phyloP scores from a whole-genome alignment of 2,113 vertebrate species.

The Cephalopholis sonnerati region DNA sequence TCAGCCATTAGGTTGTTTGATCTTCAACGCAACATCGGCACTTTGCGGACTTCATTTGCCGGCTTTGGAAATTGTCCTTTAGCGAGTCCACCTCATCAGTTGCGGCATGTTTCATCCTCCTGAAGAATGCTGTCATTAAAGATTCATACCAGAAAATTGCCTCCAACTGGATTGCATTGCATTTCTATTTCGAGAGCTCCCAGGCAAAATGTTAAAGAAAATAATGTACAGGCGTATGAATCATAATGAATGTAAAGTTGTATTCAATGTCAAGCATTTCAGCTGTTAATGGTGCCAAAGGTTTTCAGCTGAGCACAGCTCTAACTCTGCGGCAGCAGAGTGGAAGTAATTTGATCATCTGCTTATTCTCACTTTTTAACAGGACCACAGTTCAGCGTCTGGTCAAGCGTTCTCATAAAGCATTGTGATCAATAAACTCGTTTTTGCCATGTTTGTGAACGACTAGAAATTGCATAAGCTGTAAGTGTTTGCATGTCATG shows the following conservation, averaged over 20 bases:
- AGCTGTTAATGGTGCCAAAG: constrained; percentile 55
- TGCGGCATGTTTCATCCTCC: constrained; percentile 54
- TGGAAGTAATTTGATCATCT: constrained; percentile 61
- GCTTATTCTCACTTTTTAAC: constrained; percentile 46
- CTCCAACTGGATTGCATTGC: constrained; percentile 48
- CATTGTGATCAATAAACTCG: constrained; percentile 41
- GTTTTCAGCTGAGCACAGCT: constrained; percentile 30
- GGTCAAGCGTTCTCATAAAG: constrained; percentile 39
- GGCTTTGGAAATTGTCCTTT: constrained; percentile 53
- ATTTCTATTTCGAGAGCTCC: constrained; percentile 37
- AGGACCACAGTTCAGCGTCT: constrained; percentile 19
- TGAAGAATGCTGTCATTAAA: constrained; percentile 78
- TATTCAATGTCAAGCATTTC: constrained; percentile 42
- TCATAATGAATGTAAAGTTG: constrained; percentile 58
- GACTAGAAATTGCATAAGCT: constrained; percentile 21
- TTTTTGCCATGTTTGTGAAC: constrained; percentile 35
- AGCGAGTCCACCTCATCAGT: constrained; percentile 47
- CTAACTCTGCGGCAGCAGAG: constrained; percentile 32
- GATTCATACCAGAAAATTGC: constrained; percentile 73
- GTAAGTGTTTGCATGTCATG: constrained; percentile 5
- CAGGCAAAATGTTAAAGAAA: constrained; percentile 39
- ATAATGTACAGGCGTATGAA: constrained; percentile 32
- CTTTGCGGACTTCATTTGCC: constrained; percentile 42
- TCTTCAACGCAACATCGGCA: constrained; percentile 14
- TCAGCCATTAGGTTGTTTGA: constrained; percentile 30